Base-by-base conservation (phyloP, 2,797 vertebrate species). In the Miichthys miiuy region DNA sequence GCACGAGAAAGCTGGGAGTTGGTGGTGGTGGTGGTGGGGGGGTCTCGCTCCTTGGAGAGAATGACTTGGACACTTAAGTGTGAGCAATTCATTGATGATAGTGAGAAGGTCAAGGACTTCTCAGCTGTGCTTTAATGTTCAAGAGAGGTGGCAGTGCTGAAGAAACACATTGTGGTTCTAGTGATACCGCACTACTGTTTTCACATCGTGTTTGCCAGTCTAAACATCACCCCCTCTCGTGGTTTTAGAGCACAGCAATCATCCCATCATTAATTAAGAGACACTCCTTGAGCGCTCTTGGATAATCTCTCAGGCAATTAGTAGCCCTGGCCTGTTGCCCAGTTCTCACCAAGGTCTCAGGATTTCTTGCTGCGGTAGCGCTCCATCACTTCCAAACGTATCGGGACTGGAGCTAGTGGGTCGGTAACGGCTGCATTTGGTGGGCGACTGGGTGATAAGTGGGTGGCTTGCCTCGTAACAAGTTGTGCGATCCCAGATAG, bases 251-350 rank as follows among this genome's bases (percentile, higher is more conserved):
- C 51, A 48, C 25, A 27, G 71, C 82, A 84, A 89, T 85, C 78
- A 72, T 58, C 63, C 77, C 67, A 76, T 86, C 78, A 27, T 77
- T 87, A 89, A 91, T 90, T 83, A 89, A 79, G 69, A 67, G 50
- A 66, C 63, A 20, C 83, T 88, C 80, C 75, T 82, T 50, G 47
- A 81, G 73, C 61, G 11, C 62, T 76, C 83, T 77, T 79, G 78
- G 86, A 83, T 80, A 80, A 85, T 78, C 85, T 86, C 80, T 34
- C 10, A 8, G 50, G 84, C 74, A 87, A 86, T 87, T 87, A 87
- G 79, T 20, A 25, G 81, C 8, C 9, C 48, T 48, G 68, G 77
- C 79, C 79, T 58, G 72, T 27, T 25, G 78, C 81, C 79, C 65
- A 23, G 44, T 27, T 81, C 78, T 79, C 72, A 72, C 55, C 73